phyloP scores from a whole-genome alignment of 2,888 invertebrate genomes.

The Rhopalosiphum nymphaeae region DNA sequence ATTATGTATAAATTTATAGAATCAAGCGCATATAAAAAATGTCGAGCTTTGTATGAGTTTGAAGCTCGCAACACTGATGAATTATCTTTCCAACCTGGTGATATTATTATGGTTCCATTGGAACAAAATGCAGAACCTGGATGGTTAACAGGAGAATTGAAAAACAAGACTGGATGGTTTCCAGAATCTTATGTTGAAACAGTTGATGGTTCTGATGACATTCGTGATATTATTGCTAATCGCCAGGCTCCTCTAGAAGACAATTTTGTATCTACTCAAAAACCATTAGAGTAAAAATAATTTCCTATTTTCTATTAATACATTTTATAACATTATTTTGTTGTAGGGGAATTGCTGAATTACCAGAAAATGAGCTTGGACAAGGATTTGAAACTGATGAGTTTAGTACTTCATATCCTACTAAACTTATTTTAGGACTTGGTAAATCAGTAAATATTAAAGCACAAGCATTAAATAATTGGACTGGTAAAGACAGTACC shows the following conservation, averaged over 20 bases:
- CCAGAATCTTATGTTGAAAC: conserved; percentile 93
- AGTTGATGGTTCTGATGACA: conserved; percentile 57
- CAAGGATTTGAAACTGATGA: conserved; percentile 71
- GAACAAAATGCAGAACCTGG: conserved; percentile 94
- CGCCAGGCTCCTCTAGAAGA: conserved; percentile 49
- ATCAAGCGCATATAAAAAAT: conserved; percentile 72
- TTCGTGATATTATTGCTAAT: conserved; percentile 55
- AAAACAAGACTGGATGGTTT: conserved; percentile 95
- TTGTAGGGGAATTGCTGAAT: conserved; percentile 81
- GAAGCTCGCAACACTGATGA: conserved; percentile 93
- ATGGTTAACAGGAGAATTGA: conserved; percentile 94
- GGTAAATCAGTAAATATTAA: conserved; percentile 71
- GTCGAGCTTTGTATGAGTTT: conserved; percentile 94
- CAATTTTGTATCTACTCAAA: conserved; percentile 50
- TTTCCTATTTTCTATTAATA: background rate
- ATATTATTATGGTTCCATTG: conserved; percentile 85
- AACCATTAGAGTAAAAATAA: conserved; percentile 57
- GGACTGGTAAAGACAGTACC: conserved; percentile 75
- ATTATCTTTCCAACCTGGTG: conserved; percentile 92
- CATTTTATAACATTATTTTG: conserved; percentile 36
- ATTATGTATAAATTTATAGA: conserved; percentile 32
- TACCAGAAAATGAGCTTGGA: conserved; percentile 76
- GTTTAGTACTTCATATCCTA: conserved; percentile 67
- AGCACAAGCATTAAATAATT: conserved; percentile 74
- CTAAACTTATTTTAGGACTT: conserved; percentile 70